Base-by-base conservation (phyloP, 2,888 invertebrate species). In the Drosophila anomelani region DNA sequence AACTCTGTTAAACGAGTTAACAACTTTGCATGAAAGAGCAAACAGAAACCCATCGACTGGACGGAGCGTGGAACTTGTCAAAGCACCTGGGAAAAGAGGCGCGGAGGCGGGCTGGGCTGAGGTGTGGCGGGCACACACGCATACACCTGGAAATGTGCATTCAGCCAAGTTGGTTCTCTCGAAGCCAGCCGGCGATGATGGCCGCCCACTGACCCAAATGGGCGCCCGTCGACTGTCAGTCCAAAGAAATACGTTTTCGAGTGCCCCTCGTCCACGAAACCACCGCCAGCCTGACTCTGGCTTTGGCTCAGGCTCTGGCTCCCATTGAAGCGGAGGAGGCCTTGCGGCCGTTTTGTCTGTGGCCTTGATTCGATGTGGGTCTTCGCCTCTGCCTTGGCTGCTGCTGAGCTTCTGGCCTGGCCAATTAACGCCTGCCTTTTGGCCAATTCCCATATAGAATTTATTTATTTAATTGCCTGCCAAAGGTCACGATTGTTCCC, bases 21-120 rank as follows among this genome's bases (percentile, higher is more conserved):
- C 88, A 83, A 78, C 89, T 88, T 89, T 85, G 88, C 88, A 88
- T 86, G 79, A 78, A 79, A 86, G 78, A 73, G 76, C 80, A 86
- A 84, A 87, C 88, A 85, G 73, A 85, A 69, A 75, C 75, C 72
- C 75, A 73, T 75, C 67, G 75, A 55, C 75, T 75, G 73, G 58
- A 67, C 58, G 59, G 49, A 46, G 64, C 43, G 70, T 69, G 56
- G 46, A 60, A 39, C 70, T 64, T 59, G 55, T 70, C 56, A 60
- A 70, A 47, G 47, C 51, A 41, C 47, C 43, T 64, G 64, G 36
- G 60, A 57, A 43, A 26, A 43, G 61, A 55, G 64, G 12, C 17
- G 47, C 29, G 3, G 20, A 38, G 17, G 23, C 39, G 20, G 41
- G 46, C 4, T 44, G 58, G 64, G 60, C 43, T 56, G 69, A 75